These are phyloP conservation scores for Anticlea derivata DNA, from an alignment of 2,888 invertebrate species.

Conservation along the genomic window DNA sequence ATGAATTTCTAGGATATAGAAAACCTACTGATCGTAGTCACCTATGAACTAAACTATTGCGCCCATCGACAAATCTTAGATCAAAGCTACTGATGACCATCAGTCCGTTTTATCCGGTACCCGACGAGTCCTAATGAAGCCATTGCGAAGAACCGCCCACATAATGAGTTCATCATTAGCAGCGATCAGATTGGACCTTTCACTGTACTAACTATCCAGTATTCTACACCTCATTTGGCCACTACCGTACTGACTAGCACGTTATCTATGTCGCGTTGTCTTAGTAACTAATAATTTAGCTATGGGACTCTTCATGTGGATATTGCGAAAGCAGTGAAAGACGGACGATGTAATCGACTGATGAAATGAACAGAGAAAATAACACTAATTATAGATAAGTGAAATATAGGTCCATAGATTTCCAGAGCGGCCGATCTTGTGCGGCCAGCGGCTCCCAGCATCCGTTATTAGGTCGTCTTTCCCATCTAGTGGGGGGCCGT, in stretches of 20 bases:
- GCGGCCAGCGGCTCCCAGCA: no score
- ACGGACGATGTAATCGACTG: constrained; percentile 5
- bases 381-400: background rate
- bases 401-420: no score
- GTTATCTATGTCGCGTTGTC: background rate
- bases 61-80: constrained; percentile 14
- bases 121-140: constrained; percentile 44
- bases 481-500: no score
- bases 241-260: background rate
- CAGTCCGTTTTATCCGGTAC: constrained; percentile 15
- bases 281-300: background rate
- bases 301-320: constrained; percentile 8
- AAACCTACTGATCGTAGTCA: background rate
- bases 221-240: constrained; percentile 3
- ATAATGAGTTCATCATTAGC: constrained; percentile 46
- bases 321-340: constrained; percentile 15
- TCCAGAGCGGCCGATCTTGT: no score
- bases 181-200: constrained; percentile 34
- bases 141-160: constrained; percentile 39
- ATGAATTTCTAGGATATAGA: no score
- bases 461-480: no score
- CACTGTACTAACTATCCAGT: constrained; percentile 12
- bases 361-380: constrained; percentile 10
- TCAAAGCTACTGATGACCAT: constrained; percentile 24
- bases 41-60: no score